A percentile compares a stretch with the other conserved stretches of the same genome.
phyloP scores from a whole-genome alignment of 2,113 vertebrate species.

The Saguinus imperator region DNA sequence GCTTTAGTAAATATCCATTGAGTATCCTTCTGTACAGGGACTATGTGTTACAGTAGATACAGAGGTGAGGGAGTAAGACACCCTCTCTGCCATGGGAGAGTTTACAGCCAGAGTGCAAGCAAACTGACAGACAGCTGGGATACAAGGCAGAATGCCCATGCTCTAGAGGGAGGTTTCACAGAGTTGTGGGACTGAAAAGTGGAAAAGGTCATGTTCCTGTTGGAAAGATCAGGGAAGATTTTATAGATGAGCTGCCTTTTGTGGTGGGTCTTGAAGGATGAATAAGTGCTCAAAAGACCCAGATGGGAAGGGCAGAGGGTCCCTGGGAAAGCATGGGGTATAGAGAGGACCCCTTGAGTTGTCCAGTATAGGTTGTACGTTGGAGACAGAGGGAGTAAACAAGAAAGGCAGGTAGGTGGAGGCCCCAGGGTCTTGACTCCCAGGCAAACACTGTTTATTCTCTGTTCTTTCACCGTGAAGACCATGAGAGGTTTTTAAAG shows the following conservation, averaged over 20 bases:
- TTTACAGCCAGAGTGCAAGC: neutral
- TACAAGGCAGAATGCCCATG: neutral
- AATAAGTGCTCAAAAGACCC: neutral
- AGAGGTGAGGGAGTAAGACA: neutral
- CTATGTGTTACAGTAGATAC: neutral
- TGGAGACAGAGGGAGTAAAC: neutral
- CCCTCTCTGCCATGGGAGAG: neutral
- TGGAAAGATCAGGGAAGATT: neutral
- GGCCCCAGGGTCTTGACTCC: neutral
- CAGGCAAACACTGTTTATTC: neutral
- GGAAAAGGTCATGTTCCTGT: neutral
- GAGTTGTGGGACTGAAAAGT: neutral
- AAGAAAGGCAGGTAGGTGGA: no score
- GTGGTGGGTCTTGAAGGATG: neutral
- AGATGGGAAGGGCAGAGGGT: neutral
- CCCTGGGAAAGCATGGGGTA: neutral
- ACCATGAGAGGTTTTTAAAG: neutral
- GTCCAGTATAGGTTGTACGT: neutral
- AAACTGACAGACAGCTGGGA: neutral
- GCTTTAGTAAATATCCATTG: neutral
- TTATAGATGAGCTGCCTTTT: neutral
- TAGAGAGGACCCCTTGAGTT: neutral
- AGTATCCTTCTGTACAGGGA: neutral
- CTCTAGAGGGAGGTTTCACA: neutral
- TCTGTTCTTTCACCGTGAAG: neutral